These are phyloP conservation scores for Ornithoptera priamus DNA, from an alignment of 2,888 invertebrate species.

Conservation along the genomic window DNA sequence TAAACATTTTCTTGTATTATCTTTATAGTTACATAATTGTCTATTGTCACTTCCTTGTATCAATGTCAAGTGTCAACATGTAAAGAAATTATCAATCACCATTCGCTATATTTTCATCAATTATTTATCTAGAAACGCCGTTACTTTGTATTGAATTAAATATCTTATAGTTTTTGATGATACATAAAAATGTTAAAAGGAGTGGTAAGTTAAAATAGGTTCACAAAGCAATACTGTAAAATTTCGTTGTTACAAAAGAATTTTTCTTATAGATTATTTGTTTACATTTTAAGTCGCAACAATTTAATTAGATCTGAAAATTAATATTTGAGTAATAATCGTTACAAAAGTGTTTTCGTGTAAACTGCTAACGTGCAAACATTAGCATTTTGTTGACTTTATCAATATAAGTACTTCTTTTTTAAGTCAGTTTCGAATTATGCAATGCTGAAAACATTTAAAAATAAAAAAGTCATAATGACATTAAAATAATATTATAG, in stretches of 20 bases:
- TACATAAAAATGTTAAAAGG: slow-evolving; percentile 24
- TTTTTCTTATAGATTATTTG: no score
- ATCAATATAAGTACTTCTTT: neutral
- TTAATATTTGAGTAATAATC: neutral
- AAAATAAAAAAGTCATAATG: slow-evolving; percentile 28
- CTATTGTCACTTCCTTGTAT: neutral
- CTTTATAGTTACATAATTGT: neutral
- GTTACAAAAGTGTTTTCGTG: neutral
- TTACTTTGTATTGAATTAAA: neutral
- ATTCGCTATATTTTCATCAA: neutral
- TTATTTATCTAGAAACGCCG: neutral
- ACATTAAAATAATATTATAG: slow-evolving; percentile 9
- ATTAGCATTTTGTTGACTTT: neutral
- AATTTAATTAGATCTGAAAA: neutral
- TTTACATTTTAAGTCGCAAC: neutral
- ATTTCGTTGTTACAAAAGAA: slow-evolving; percentile 7
- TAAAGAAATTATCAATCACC: slow-evolving; percentile 23
- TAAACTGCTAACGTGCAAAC: neutral
- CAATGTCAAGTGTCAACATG: slow-evolving; percentile 25
- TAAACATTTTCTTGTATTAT: no score
- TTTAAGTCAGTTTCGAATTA: neutral
- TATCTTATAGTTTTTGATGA: neutral
- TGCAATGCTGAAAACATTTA: slow-evolving; percentile 14
- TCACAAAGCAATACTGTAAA: neutral
- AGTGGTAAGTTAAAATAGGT: slow-evolving; percentile 19